Conservation (phyloP, 2,797 vertebrate genomes). For the Coregonus suidteri region DNA sequence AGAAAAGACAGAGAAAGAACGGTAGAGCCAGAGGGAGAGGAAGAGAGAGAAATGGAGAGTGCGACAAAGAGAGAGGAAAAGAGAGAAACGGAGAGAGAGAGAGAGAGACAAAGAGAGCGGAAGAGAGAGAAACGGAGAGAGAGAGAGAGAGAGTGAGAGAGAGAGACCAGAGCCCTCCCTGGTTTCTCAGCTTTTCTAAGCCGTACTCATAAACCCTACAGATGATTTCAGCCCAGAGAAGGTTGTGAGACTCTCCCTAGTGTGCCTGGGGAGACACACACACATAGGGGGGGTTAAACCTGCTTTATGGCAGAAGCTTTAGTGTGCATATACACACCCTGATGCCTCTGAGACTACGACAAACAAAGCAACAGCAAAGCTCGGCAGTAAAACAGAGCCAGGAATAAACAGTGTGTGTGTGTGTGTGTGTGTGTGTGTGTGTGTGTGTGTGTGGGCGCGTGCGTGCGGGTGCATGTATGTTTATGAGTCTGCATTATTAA, state of each 20-base stretch:
- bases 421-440: too few species aligned
- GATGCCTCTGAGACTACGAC: not conserved
- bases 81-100: not conserved
- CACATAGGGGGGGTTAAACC: slow-evolving; percentile 11
- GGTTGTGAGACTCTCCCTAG: slow-evolving; percentile 22
- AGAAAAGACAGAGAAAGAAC: too few species aligned
- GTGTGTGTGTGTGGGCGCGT: slow-evolving; percentile 7
- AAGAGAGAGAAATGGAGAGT: too few species aligned
- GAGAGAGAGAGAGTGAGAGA: too few species aligned
- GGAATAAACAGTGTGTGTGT: slow-evolving; percentile 33
- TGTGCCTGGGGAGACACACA: slow-evolving; percentile 19
- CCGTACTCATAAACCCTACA: not conserved
- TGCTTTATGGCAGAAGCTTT: not conserved
- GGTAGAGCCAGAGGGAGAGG: too few species aligned
- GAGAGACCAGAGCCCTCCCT: not conserved
- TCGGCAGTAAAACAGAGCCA: not conserved
- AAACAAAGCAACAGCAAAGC: not conserved
- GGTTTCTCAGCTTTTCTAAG: not conserved
- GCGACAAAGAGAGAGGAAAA: too few species aligned
- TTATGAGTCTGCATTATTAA: slow-evolving; percentile 71
- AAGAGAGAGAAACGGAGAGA: not conserved
- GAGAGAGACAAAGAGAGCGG: too few species aligned
- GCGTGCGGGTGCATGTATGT: slow-evolving; percentile 24
- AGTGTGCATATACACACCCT: slow-evolving; percentile 16
- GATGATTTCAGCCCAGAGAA: slow-evolving; percentile 21